Conservation (phyloP, 2,888 invertebrate genomes). For the Mesopsocus fuscifrons region DNA sequence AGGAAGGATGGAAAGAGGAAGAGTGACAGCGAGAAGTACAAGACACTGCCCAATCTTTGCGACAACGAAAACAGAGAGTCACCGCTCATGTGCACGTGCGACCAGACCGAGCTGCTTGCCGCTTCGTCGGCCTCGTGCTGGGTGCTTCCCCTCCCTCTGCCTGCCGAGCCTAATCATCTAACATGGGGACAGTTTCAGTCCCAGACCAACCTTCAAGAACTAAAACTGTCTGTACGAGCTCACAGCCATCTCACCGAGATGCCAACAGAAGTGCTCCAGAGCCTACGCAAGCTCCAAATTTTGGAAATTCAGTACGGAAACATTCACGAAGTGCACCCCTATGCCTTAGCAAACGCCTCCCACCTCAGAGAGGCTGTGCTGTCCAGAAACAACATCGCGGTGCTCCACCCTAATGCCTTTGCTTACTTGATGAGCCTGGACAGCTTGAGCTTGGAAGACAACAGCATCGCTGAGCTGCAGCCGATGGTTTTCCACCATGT, state of each 20-base stretch:
- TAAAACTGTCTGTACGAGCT: slow-evolving; percentile 50
- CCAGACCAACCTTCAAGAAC: slow-evolving; percentile 41
- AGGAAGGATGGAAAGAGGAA: background rate
- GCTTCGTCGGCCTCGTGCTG: slow-evolving; percentile 59
- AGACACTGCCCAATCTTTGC: background rate
- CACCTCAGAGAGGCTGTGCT: slow-evolving; percentile 45
- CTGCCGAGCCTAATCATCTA: no score
- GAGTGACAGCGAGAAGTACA: background rate
- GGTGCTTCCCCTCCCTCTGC: slow-evolving; percentile 53
- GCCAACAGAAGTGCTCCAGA: slow-evolving; percentile 47
- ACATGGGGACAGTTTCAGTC: slow-evolving; percentile 51
- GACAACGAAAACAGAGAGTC: background rate
- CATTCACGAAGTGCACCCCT: slow-evolving; percentile 45
- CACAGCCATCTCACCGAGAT: slow-evolving; percentile 48
- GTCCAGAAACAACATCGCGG: slow-evolving; percentile 47
- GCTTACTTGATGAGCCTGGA: slow-evolving; percentile 50
- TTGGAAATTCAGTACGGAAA: slow-evolving; percentile 53
- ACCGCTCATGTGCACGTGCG: slow-evolving; percentile 36
- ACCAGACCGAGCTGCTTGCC: slow-evolving; percentile 31
- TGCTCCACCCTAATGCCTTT: slow-evolving; percentile 46
- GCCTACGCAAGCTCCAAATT: slow-evolving; percentile 42
- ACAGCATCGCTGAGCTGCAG: slow-evolving; percentile 53
- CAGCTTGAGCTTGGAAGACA: slow-evolving; percentile 51
- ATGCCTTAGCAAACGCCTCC: slow-evolving; percentile 54
- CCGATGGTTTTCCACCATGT: slow-evolving; percentile 51